Base-by-base conservation (phyloP, 2,113 vertebrate species). In the Trochalopteron elliotii region DNA sequence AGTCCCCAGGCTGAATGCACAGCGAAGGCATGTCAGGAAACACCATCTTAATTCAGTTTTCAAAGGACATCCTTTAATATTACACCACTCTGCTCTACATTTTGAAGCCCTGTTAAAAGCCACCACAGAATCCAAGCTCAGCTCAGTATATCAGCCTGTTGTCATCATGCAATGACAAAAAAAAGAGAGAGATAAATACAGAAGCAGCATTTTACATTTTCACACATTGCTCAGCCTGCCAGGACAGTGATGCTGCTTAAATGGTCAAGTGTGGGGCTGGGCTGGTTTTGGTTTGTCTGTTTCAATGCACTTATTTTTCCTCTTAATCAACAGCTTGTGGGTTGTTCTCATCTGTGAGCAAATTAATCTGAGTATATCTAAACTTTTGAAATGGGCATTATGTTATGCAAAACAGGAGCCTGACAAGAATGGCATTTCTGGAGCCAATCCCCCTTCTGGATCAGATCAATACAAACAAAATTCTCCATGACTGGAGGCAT, bases 381-480 rank as follows among this genome's bases (percentile, higher is more conserved):
- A 69, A 64, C 53, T 77, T 93, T 42, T 57, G 42, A 85, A 89
- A 79, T 15, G 15, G 45, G 16, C 18, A 39, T 30, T 61, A 55
- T 47, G 27, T 75, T 42, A 85, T 1, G 5, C 57, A 82, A 69
- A 94, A 57, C 56, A 76, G 6, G 3, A 83, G 45, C 67, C 86
- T 83, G 56, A 84, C 6, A 52, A 57, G 57, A 94, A 78, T 3
- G 77, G 39, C 37, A 60, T 82, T 91, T 91, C 30, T 80, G 72
- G 64, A 91, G 69, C 20, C 52, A 49, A 60, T 84, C 81, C 44
- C 37, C 13, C 27, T 59, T 40, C 71, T 69, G 33, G 56, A 87
- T 53, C 45, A 64, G 59, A 96, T 93, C 87, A 72, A 85, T 85
- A 85, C 65, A 93, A 95, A 91, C 77, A 89, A 91, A 95, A 50